A percentile compares a stretch with the other conserved stretches of the same genome.
Conservation (phyloP, 2,113 vertebrate species). For the Myotis yumanensis region DNA sequence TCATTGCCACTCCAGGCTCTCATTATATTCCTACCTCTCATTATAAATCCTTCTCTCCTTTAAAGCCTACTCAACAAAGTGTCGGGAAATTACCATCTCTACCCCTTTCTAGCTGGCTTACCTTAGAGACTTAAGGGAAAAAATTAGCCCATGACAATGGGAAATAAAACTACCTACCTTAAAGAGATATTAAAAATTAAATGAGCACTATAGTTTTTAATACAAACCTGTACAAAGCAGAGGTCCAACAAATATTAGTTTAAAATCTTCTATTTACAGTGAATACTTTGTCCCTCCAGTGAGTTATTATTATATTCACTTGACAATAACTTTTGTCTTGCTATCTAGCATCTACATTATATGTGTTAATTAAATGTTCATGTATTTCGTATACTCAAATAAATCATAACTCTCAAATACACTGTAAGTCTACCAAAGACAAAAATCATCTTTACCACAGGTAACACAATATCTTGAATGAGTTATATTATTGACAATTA, state of each 20-base stretch:
- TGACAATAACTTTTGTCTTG: slow-evolving; percentile 12
- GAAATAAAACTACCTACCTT: background rate
- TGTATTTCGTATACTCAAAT: slow-evolving; percentile 22
- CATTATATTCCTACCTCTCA: background rate
- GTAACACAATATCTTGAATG: slow-evolving; percentile 16
- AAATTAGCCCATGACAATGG: background rate
- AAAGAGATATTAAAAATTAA: slow-evolving; percentile 44
- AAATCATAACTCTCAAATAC: background rate
- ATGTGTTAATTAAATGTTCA: slow-evolving; percentile 2
- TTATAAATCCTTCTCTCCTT: background rate
- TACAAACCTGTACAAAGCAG: slow-evolving; percentile 20
- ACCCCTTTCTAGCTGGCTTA: background rate
- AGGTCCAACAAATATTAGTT: background rate
- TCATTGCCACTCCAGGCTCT: background rate
- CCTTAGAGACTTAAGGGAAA: background rate
- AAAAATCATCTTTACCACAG: background rate
- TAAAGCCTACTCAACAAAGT: slow-evolving; percentile 15
- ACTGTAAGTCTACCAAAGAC: background rate
- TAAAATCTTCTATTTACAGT: background rate
- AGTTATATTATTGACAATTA: background rate
- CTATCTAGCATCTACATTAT: background rate
- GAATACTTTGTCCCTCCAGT: background rate
- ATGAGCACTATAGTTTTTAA: background rate
- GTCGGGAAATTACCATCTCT: background rate
- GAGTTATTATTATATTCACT: slow-evolving; percentile 7